A percentile compares a stretch with the other conserved stretches of the same genome.
phyloP scores from a whole-genome alignment of 2,113 vertebrate genomes.

The Cranoglanis bouderius region DNA sequence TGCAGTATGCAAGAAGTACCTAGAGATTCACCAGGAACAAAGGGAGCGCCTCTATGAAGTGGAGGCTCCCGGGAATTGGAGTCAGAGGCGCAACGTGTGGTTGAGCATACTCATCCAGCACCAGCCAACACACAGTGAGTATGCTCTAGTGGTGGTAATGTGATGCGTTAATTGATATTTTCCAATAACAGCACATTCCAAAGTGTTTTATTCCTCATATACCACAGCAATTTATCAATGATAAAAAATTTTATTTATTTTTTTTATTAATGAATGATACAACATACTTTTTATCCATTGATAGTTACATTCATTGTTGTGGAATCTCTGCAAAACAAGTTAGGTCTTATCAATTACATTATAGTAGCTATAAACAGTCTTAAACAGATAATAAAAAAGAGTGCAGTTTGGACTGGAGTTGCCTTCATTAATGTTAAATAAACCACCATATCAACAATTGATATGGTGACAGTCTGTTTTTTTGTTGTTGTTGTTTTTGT shows the following conservation, averaged over 20 bases:
- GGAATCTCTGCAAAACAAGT: not conserved
- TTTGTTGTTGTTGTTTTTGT: no score
- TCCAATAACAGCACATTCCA: not conserved
- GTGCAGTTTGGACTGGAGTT: not conserved
- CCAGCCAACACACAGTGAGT: conserved; percentile 57
- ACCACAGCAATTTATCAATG: not conserved
- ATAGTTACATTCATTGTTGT: not conserved
- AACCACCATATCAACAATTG: not conserved
- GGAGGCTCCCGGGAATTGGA: conserved; percentile 84
- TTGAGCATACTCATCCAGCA: conserved; percentile 78
- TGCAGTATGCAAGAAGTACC: conserved; percentile 84
- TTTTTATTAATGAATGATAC: not conserved
- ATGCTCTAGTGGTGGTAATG: not conserved
- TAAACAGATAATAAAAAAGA: not conserved
- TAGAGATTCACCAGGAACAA: conserved; percentile 70
- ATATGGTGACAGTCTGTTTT: no score
- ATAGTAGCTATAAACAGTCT: not conserved
- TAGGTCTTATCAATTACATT: not conserved
- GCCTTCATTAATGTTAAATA: not conserved
- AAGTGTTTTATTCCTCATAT: not conserved
- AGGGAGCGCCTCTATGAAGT: conserved; percentile 85
- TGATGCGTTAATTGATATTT: not conserved
- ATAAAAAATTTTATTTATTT: not conserved
- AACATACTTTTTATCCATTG: not conserved
- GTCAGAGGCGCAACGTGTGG: conserved; percentile 87